Percentiles rank a stretch among this genome's conserved stretches.
Evolutionary conservation across 2,113 vertebrate genomes (phyloP).

Genomic region (Bubalus kerabau): DNA sequence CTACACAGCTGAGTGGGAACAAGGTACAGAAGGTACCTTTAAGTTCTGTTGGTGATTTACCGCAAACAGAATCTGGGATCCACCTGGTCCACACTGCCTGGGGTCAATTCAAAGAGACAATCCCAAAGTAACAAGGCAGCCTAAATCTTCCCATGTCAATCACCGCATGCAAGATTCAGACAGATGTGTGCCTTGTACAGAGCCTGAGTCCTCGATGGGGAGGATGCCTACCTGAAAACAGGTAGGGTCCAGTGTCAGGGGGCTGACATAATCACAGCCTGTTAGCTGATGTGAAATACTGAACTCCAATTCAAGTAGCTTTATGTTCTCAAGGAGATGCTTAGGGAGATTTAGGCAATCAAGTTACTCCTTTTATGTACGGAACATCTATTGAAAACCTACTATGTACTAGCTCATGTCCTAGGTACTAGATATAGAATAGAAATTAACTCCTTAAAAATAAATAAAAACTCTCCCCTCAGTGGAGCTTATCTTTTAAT

Average conservation of each 20-base stretch:
- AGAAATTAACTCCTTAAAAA: not conserved
- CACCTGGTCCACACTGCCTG: rapidly evolving
- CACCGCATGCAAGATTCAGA: rapidly evolving
- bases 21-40: not conserved
- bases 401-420: not conserved
- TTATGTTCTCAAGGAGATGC: not conserved
- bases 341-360: not conserved
- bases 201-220: not conserved
- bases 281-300: no score
- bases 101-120: not conserved
- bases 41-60: not conserved
- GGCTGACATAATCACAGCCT: not conserved
- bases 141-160: not conserved
- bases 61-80: not conserved
- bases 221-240: not conserved
- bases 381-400: not conserved
- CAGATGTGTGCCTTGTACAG: no score
- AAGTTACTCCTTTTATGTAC: not conserved
- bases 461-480: not conserved
- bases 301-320: no score
- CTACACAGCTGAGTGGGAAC: rapidly evolving
- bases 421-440: not conserved
- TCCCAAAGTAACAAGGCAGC: not conserved
- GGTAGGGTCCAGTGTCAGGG: rapidly evolving
- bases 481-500: not conserved